Evolutionary conservation across 1,140 invertebrate species (phyloP).

Genomic region (Streblospio benedicti): DNA sequence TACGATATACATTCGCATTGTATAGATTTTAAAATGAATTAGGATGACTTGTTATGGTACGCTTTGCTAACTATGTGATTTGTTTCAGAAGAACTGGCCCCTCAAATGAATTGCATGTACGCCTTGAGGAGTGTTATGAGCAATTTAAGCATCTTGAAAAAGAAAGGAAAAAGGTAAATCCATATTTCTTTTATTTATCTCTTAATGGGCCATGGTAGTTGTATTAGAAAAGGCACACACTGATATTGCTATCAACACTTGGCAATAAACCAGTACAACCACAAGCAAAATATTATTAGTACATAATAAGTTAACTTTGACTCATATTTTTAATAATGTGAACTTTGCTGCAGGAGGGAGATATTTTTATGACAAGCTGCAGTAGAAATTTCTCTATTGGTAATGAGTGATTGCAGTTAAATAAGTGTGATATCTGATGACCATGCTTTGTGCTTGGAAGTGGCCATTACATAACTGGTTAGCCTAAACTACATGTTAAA

Average conservation of each 20-base stretch:
- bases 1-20: not conserved
- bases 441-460: too few relatives aligned
- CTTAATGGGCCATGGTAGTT: not conserved
- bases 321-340: constrained; percentile 7
- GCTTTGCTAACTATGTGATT: constrained; percentile 6
- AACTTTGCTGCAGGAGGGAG: not conserved
- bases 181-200: not conserved
- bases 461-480: too few relatives aligned
- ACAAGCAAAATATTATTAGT: not conserved
- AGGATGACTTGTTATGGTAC: not conserved
- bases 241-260: not conserved
- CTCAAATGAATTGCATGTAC: constrained; percentile 61
- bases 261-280: not conserved
- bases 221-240: not conserved
- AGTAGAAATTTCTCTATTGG: too few relatives aligned
- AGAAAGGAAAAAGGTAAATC: constrained; percentile 62
- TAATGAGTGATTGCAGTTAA: too few relatives aligned
- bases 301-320: not conserved
- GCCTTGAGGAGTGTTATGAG: constrained; percentile 70
- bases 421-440: too few relatives aligned
- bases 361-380: too few relatives aligned
- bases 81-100: constrained; percentile 50
- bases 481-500: too few relatives aligned
- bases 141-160: constrained; percentile 74
- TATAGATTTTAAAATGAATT: not conserved